Evolutionary conservation across 2,888 invertebrate species (phyloP).

Genomic region (Allolobophora icterica): DNA sequence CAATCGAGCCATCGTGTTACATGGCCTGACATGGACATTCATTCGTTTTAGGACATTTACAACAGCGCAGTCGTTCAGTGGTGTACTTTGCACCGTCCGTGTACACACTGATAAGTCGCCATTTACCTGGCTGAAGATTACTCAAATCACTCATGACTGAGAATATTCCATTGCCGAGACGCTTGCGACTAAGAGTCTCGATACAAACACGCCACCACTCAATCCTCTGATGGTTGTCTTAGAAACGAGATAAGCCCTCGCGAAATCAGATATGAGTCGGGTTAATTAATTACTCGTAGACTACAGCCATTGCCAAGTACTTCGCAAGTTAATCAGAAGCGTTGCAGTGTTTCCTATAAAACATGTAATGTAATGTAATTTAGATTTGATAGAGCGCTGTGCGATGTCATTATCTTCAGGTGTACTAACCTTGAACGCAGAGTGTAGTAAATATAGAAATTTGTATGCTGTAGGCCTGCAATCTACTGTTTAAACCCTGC

Average conservation of each 20-base stretch:
- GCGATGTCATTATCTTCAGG: no score
- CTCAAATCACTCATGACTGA: neutral
- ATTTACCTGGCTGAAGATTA: neutral
- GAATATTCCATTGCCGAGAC: neutral
- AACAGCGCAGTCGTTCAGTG: no score
- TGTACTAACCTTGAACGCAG: no score
- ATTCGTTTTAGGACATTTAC: no score
- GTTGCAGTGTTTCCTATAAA: no score
- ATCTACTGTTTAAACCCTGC: no score
- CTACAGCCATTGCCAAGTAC: neutral
- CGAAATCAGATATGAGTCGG: neutral
- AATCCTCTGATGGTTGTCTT: neutral
- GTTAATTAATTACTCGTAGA: neutral
- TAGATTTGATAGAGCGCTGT: no score
- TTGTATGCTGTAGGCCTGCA: no score
- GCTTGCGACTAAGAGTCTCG: neutral
- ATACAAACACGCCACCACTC: slow-evolving; percentile 4
- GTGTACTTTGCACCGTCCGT: neutral
- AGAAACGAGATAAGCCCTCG: neutral
- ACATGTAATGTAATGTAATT: no score
- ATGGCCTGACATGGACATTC: neutral
- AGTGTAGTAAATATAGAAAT: no score
- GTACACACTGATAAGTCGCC: neutral
- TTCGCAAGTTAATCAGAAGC: no score
- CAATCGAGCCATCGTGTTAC: neutral